These are phyloP conservation scores for Papilio dardanus DNA, from an alignment of 1,140 invertebrate genomes.

Conservation along the genomic window DNA sequence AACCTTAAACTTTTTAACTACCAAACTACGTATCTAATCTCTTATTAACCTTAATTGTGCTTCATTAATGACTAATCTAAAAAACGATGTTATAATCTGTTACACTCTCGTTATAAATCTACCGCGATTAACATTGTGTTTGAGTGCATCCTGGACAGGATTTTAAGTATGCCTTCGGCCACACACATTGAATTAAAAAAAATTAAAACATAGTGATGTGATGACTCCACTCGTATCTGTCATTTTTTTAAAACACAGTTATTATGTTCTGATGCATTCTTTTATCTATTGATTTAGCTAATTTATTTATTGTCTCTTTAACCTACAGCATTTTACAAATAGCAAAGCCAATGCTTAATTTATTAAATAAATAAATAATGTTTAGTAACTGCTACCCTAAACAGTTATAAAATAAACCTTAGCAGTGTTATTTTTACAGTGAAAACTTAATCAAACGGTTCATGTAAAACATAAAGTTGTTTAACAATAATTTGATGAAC, in stretches of 20 bases:
- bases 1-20: neutral
- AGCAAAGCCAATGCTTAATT: too few species aligned
- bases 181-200: slow-evolving; percentile 43
- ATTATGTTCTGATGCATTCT: too few species aligned
- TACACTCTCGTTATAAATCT: slow-evolving; percentile 35
- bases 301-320: too few species aligned
- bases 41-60: slow-evolving; percentile 16
- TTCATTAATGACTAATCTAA: slow-evolving; percentile 47
- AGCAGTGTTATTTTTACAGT: too few species aligned
- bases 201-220: slow-evolving; percentile 24
- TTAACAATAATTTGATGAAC: neutral
- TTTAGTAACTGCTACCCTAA: neutral
- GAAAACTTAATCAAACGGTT: neutral
- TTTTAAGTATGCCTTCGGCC: slow-evolving; percentile 38
- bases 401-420: neutral
- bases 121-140: slow-evolving; percentile 37
- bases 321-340: too few species aligned
- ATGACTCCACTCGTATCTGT: neutral
- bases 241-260: too few species aligned
- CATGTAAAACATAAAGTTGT: neutral
- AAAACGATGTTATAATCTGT: slow-evolving; percentile 43
- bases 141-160: slow-evolving; percentile 38
- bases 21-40: neutral
- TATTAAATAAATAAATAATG: too few species aligned
- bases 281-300: too few species aligned